A percentile compares a stretch with the other conserved stretches of the same genome.
Conservation (phyloP, 2,113 vertebrate species). For the Clarias magur region DNA sequence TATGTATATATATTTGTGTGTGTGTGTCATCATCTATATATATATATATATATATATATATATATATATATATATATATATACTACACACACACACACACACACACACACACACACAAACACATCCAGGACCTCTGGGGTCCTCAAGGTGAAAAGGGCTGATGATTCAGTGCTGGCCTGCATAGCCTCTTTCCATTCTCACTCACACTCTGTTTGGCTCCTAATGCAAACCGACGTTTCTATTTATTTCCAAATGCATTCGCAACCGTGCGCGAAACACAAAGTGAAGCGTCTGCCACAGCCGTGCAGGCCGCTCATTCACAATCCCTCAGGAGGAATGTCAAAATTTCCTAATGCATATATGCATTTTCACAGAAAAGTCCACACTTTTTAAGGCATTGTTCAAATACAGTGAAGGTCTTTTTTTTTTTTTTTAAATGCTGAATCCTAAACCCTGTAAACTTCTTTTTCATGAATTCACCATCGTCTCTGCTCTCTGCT, state of each 20-base stretch:
- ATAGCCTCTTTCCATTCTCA: not conserved
- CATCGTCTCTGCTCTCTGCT: constrained; percentile 12
- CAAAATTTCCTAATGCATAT: constrained; percentile 1
- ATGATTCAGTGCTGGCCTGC: constrained; percentile 49
- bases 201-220: constrained; percentile 10
- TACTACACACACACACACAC: constrained; percentile 43
- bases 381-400: constrained; percentile 12
- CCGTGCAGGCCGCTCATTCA: not conserved
- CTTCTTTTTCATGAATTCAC: constrained; percentile 12
- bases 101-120: not conserved
- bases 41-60: not conserved
- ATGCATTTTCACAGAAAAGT: not conserved
- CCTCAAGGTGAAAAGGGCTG: constrained; percentile 40
- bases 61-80: too few relatives aligned
- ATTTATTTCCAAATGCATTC: constrained; percentile 64
- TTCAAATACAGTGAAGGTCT: constrained; percentile 45
- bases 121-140: constrained; percentile 52
- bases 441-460: not conserved
- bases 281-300: constrained; percentile 52
- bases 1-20: too few relatives aligned
- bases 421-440: not conserved
- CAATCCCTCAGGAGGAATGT: not conserved
- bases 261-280: constrained; percentile 55
- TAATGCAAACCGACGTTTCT: constrained; percentile 63
- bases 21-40: too few relatives aligned